Conservation (phyloP, 2,888 invertebrate genomes). For the Octonoba sinensis region DNA sequence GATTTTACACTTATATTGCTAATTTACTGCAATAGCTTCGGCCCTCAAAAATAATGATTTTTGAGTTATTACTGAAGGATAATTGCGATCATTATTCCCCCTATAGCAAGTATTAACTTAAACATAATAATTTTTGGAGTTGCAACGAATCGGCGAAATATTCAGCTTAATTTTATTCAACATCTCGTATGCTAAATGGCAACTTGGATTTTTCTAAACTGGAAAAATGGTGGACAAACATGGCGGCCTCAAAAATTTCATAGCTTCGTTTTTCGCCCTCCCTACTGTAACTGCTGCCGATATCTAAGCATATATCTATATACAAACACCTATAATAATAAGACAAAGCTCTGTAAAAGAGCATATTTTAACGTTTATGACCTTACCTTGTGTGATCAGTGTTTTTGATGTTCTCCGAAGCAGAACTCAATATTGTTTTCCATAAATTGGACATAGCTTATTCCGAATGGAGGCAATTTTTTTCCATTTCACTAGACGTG, state of each 20-base stretch:
- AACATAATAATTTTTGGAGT: too few species aligned
- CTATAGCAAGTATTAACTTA: too few species aligned
- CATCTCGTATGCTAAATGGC: too few species aligned
- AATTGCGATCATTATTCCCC: too few species aligned
- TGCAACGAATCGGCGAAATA: too few species aligned
- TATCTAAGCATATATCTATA: slow-evolving; percentile 12
- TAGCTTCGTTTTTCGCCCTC: too few species aligned
- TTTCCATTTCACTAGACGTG: slow-evolving; percentile 11
- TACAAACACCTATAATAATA: slow-evolving; percentile 14
- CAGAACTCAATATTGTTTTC: slow-evolving; percentile 28
- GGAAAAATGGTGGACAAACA: background rate
- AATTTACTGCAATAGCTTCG: too few species aligned
- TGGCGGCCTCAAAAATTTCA: background rate
- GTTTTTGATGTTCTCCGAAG: slow-evolving; percentile 17
- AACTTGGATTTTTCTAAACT: too few species aligned
- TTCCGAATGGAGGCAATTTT: slow-evolving; percentile 27
- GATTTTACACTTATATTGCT: too few species aligned
- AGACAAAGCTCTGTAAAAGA: slow-evolving; percentile 2
- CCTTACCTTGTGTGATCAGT: slow-evolving; percentile 6
- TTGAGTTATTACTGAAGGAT: too few species aligned
- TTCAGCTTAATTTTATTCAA: too few species aligned
- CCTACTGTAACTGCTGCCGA: background rate
- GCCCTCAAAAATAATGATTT: too few species aligned
- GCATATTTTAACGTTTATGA: slow-evolving; percentile 38
- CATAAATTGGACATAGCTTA: slow-evolving; percentile 55